Evolutionary conservation across 2,888 invertebrate genomes (phyloP).

Genomic region (Drosophila picticornis): DNA sequence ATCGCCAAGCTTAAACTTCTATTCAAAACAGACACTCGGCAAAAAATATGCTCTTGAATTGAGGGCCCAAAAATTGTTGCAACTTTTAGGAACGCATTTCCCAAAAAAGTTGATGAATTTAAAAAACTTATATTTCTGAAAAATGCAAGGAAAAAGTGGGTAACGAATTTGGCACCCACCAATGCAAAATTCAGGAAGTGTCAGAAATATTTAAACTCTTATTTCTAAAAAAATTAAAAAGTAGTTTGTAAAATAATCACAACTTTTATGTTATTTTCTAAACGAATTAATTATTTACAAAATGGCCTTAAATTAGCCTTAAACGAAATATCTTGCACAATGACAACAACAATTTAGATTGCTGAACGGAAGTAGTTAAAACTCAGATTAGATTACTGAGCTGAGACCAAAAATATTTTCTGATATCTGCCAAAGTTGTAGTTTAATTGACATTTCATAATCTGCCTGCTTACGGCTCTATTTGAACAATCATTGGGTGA

Average conservation of each 20-base stretch:
- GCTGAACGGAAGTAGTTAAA: not conserved
- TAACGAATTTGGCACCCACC: accelerated
- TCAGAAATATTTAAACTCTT: not conserved
- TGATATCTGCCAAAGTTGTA: not conserved
- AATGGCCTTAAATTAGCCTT: not conserved
- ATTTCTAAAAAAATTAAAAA: not conserved
- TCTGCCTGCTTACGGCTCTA: not conserved
- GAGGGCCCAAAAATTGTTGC: not conserved
- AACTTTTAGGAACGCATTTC: not conserved
- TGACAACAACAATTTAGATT: not conserved
- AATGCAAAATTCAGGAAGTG: not conserved
- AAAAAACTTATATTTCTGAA: not conserved
- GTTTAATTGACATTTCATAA: not conserved
- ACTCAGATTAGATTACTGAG: not conserved
- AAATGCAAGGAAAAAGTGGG: not conserved
- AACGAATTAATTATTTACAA: too few species aligned
- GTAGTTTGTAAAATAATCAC: not conserved
- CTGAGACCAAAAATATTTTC: not conserved
- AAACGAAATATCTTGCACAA: not conserved
- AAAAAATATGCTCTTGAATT: not conserved
- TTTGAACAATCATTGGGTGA: not conserved
- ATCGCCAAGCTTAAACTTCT: not conserved
- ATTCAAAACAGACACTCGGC: not conserved
- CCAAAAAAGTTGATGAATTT: not conserved
- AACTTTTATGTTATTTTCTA: not conserved